Evolutionary conservation across 2,113 vertebrate species (phyloP).

Genomic region (Nansenia antarctica): DNA sequence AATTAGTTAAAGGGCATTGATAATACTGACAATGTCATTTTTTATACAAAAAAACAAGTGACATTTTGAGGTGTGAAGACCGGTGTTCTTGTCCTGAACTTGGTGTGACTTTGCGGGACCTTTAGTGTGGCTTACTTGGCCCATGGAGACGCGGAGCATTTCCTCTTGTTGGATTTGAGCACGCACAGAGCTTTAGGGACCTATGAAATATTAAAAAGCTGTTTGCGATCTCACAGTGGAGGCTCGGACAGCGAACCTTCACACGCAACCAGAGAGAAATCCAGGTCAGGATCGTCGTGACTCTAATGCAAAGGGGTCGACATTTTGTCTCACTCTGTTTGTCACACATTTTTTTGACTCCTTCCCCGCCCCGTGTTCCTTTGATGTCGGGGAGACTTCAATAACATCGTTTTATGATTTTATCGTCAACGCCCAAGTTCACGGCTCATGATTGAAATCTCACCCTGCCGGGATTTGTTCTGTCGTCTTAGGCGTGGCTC

Average conservation of each 20-base stretch:
- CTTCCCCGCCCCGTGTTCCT: slow-evolving; percentile 11
- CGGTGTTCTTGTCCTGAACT: slow-evolving; percentile 33
- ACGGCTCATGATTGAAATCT: slow-evolving; percentile 46
- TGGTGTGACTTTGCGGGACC: slow-evolving; percentile 53
- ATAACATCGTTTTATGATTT: slow-evolving; percentile 44
- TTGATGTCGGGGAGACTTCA: slow-evolving; percentile 30
- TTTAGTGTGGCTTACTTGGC: slow-evolving; percentile 37
- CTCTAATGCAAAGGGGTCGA: slow-evolving; percentile 46
- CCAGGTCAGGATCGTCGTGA: slow-evolving; percentile 66
- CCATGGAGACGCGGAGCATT: slow-evolving; percentile 50
- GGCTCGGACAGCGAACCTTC: slow-evolving; percentile 65
- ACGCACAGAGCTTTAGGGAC: slow-evolving; percentile 50
- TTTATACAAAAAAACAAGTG: background rate
- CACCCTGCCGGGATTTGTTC: slow-evolving; percentile 17
- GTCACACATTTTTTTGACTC: slow-evolving; percentile 5
- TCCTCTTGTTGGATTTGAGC: slow-evolving; percentile 58
- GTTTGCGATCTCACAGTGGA: slow-evolving; percentile 68
- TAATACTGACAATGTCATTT: background rate
- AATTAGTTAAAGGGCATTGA: background rate
- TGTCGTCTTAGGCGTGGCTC: slow-evolving; percentile 32
- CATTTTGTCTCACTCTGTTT: slow-evolving; percentile 12
- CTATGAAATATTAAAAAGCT: slow-evolving; percentile 70
- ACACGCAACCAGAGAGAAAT: slow-evolving; percentile 73
- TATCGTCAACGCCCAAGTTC: slow-evolving; percentile 18
- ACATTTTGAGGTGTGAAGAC: background rate